Evolutionary conservation across 2,113 vertebrate species (phyloP), one percentile per base, ranked within the genome.

Genomic region (Chaenocephalus aceratus): DNA sequence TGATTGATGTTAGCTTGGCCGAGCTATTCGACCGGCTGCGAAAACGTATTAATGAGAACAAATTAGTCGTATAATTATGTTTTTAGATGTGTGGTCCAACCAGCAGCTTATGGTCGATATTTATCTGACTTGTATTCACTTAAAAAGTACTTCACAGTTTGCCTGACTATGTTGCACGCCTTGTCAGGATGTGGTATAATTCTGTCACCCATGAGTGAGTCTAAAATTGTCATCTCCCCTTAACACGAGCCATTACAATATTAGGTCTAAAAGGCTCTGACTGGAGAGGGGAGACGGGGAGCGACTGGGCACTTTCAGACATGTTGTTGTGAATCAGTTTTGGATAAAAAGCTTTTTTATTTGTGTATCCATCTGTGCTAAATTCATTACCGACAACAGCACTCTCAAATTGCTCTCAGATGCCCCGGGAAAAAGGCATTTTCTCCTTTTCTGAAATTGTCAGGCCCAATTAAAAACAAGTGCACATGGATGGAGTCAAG

Each of bases 281-380:
- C 69, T 85, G 64, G 30, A 70, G 78, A 44, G 34, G 46, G 44
- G 45, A 67, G 76, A 44, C 36, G 41, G 59, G 34, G 57, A 15
- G 11, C 8, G 26, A 80, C 80, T 68, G 73, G 77, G 56, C 78
- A 84, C 26, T 26, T 26, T 26, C 26, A 26, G 26, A 26, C 26
- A 26, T 26, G 26, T 26, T 26, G 26, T 26, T 26, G 26, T 26
- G 26, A 26, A 26, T 26, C 59, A 21, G 26, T 83, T 90, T 88
- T 75, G 82, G 77, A 84, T 89, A 82, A 80, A 89, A 61, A 72
- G 66, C 63, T 80, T 68, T 68, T 73, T 86, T 73, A 83, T 86
- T 85, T 86, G 86, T 78, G 86, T 78, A 82, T 84, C 80, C 84
- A 86, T 92, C 88, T 90, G 79, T 86, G 83, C 71, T 79, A 82